These are phyloP conservation scores for Atrina japonica DNA, from an alignment of 2,888 invertebrate species.

Conservation along the genomic window DNA sequence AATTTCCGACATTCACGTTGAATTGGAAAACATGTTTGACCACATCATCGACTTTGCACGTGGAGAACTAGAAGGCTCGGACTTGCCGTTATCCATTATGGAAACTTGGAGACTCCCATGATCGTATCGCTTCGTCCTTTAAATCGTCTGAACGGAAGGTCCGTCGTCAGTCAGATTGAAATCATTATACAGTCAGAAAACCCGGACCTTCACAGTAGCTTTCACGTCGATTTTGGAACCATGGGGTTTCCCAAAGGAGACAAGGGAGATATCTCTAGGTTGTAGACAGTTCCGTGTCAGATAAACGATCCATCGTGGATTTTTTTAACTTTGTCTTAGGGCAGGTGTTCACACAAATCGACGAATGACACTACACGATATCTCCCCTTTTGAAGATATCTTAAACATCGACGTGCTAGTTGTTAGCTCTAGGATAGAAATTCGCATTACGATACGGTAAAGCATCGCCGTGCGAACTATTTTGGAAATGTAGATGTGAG, in stretches of 20 bases:
- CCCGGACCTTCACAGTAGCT: constrained; percentile 30
- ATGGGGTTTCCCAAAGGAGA: constrained; percentile 45
- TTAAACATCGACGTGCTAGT: constrained; percentile 18
- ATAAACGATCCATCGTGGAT: constrained; percentile 14
- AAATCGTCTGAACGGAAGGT: background rate
- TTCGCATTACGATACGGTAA: background rate
- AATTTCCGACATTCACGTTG: background rate
- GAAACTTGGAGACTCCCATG: constrained; percentile 13
- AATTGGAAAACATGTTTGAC: constrained; percentile 29
- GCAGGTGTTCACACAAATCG: background rate
- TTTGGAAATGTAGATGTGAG: no score
- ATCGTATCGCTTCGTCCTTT: background rate
- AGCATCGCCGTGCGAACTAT: constrained; percentile 5
- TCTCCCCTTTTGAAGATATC: constrained; percentile 1
- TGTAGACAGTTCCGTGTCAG: background rate
- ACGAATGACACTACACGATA: background rate
- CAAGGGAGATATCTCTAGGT: background rate
- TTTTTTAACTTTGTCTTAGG: constrained; percentile 6
- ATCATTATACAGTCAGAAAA: constrained; percentile 14
- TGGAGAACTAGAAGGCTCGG: constrained; percentile 28
- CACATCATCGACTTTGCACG: constrained; percentile 6
- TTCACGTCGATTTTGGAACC: constrained; percentile 39
- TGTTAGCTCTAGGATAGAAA: constrained; percentile 10
- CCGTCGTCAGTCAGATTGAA: constrained; percentile 13
- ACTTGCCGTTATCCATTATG: constrained; percentile 43